phyloP scores from a whole-genome alignment of 2,888 invertebrate genomes.

The Uropetala carovei region DNA sequence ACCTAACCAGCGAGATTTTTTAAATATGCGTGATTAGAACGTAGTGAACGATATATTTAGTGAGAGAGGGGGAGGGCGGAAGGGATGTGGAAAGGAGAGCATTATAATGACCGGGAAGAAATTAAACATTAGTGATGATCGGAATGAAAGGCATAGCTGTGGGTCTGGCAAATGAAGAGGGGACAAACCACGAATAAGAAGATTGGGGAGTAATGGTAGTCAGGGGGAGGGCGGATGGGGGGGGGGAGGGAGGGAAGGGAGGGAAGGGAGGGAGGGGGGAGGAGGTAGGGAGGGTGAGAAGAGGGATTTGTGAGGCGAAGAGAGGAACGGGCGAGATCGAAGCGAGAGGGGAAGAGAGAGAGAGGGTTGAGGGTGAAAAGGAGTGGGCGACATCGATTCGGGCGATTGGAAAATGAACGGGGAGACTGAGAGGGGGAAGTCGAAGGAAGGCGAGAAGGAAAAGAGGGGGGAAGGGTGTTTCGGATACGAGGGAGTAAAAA shows the following conservation, averaged over 20 bases:
- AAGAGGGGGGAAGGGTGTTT: neutral
- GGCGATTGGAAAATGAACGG: neutral
- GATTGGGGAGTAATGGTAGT: neutral
- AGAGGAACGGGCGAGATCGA: neutral
- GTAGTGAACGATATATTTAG: too few species aligned
- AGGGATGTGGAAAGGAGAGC: neutral
- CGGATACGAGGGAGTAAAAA: neutral
- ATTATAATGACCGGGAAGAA: slow-evolving; percentile 37
- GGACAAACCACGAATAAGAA: neutral
- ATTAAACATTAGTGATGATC: slow-evolving; percentile 57
- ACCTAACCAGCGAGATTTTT: too few species aligned
- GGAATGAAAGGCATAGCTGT: slow-evolving; percentile 44
- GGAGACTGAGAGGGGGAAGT: neutral
- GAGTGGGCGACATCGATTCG: slow-evolving; percentile 4
- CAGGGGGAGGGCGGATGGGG: neutral
- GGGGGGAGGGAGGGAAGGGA: neutral
- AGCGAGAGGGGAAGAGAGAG: neutral
- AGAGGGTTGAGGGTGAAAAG: neutral
- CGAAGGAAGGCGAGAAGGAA: neutral
- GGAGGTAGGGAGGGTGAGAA: neutral
- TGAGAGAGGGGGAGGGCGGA: neutral
- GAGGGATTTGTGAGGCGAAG: too few species aligned
- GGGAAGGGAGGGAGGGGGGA: neutral
- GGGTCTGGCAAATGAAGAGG: neutral
- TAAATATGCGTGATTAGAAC: too few species aligned